Conservation (phyloP, 1,140 invertebrate species). For the Dinothrombium tinctorium region DNA sequence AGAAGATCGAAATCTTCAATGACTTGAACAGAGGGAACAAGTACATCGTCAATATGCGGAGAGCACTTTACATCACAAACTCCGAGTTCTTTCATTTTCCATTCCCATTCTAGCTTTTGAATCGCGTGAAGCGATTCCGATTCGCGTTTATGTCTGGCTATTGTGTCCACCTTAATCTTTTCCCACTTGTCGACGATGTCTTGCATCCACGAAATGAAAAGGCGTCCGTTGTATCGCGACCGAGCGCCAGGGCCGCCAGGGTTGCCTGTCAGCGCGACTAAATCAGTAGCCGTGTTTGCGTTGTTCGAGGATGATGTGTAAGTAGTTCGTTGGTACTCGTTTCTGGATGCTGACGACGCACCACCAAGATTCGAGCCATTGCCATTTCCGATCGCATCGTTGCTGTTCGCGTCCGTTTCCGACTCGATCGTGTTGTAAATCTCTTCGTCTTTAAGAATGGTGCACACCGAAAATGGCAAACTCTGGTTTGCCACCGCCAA, state of each 20-base stretch:
- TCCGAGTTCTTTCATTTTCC: constrained; percentile 57
- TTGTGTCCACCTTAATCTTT: constrained; percentile 85
- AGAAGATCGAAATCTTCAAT: constrained; percentile 2
- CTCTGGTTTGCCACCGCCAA: constrained; percentile 72
- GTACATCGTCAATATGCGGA: neutral
- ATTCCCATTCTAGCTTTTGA: constrained; percentile 89
- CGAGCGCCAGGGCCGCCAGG: constrained; percentile 24
- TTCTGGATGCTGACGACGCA: no score
- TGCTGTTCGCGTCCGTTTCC: constrained; percentile 29
- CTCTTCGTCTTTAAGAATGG: constrained; percentile 74
- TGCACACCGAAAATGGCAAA: constrained; percentile 67
- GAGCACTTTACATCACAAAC: neutral
- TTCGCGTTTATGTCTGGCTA: constrained; percentile 78
- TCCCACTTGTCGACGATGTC: constrained; percentile 96
- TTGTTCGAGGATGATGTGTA: neutral
- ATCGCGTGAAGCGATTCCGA: constrained; percentile 80
- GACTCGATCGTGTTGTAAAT: constrained; percentile 79
- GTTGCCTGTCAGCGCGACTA: neutral
- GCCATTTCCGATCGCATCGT: no score
- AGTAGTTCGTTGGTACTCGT: neutral
- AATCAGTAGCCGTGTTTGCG: neutral
- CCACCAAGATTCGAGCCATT: no score
- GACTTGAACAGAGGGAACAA: neutral
- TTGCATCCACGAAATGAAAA: constrained; percentile 87
- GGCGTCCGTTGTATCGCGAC: constrained; percentile 68